phyloP scores from a whole-genome alignment of 92 coral and sea anemone genomes.

The Bergia sp. region DNA sequence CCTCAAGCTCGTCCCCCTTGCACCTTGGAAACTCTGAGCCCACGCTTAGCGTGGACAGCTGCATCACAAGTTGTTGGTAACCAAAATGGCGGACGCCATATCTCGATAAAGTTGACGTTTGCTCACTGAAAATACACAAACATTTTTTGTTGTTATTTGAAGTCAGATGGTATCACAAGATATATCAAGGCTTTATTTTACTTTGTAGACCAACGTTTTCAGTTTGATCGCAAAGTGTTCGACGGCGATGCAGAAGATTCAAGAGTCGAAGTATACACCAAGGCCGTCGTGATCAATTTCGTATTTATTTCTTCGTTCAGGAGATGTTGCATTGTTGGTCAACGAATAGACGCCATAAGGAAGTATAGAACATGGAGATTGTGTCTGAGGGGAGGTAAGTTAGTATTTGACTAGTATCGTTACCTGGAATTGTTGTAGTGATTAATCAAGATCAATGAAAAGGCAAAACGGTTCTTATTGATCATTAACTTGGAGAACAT shows the following conservation, averaged over 20 bases:
- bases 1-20: too few relatives aligned
- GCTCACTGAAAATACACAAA: background rate
- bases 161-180: background rate
- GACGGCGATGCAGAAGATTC: background rate
- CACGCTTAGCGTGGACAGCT: slow-evolving; percentile 6
- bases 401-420: too few relatives aligned
- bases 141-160: background rate
- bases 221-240: background rate
- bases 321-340: too few relatives aligned
- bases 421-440: too few relatives aligned
- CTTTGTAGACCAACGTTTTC: background rate
- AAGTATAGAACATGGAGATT: slow-evolving; percentile 2
- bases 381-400: slow-evolving; percentile 44
- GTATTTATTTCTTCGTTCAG: background rate
- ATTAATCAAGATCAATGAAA: too few relatives aligned
- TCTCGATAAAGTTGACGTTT: background rate
- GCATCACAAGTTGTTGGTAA: slow-evolving; percentile 35
- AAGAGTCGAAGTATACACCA: background rate
- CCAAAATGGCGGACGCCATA: slow-evolving; percentile 39
- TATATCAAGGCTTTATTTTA: background rate
- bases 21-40: background rate
- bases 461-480: too few relatives aligned
- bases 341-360: slow-evolving; percentile 4
- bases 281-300: too few relatives aligned
- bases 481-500: too few relatives aligned